Evolutionary conservation across 64 coral and sea anemone species (phyloP).

Genomic region (Montipora capricornis): DNA sequence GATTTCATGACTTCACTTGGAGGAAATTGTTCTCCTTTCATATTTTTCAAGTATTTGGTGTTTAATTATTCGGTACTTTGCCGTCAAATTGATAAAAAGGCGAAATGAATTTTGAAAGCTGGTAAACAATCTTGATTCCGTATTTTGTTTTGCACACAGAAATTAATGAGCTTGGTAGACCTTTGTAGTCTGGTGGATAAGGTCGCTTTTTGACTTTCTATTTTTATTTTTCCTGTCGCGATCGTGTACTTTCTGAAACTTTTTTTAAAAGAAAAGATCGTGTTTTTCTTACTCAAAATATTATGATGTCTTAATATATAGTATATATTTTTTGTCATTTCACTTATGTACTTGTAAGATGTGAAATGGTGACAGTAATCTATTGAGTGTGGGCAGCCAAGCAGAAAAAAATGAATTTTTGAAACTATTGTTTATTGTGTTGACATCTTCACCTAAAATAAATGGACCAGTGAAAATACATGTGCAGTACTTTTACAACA

Average conservation of each 20-base stretch:
- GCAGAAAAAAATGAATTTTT: background rate
- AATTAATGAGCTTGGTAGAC: slow-evolving; percentile 10
- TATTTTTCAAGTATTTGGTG: background rate
- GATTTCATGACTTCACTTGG: background rate
- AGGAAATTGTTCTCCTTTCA: too few relatives aligned
- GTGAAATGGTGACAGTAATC: background rate
- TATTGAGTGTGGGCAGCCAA: background rate
- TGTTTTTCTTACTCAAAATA: too few relatives aligned
- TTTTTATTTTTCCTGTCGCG: background rate
- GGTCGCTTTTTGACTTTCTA: background rate
- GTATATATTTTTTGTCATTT: background rate
- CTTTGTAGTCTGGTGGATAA: background rate
- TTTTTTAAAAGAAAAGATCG: background rate
- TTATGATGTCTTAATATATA: background rate
- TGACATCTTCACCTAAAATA: background rate
- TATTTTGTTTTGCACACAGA: background rate
- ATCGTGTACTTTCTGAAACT: background rate
- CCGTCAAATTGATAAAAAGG: background rate
- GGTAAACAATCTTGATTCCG: slow-evolving; percentile 17
- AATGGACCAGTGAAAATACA: background rate
- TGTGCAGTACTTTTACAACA: too few relatives aligned
- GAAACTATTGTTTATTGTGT: background rate
- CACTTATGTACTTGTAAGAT: too few relatives aligned
- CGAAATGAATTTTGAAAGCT: background rate
- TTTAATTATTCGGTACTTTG: background rate